These are phyloP conservation scores for Villa cingulata DNA, from an alignment of 2,888 invertebrate species.

Conservation along the genomic window DNA sequence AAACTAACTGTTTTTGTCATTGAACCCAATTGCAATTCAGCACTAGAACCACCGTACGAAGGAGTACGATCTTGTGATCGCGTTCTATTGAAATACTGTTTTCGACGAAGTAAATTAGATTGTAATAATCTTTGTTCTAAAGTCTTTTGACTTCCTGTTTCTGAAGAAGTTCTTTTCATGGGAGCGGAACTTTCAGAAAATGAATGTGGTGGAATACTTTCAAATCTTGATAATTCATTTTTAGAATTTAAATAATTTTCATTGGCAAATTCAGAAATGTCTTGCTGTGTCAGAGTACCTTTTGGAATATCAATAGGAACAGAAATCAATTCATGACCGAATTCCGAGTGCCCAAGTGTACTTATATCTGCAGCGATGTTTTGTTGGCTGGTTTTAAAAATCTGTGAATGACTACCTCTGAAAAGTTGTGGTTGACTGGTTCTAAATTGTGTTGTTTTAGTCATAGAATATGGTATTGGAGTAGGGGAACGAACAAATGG, in stretches of 20 bases:
- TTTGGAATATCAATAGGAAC: conserved; percentile 4
- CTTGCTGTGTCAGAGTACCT: neutral
- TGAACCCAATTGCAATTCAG: conserved; percentile 25
- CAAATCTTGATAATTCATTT: neutral
- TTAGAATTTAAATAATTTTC: neutral
- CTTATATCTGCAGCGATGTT: neutral
- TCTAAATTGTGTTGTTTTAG: neutral
- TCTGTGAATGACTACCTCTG: neutral
- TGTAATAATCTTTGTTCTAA: conserved; percentile 25
- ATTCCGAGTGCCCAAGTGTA: neutral
- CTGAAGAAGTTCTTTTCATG: neutral
- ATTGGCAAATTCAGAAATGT: neutral
- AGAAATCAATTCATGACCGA: conserved; percentile 2
- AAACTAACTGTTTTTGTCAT: conserved; percentile 37
- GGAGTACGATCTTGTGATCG: conserved; percentile 30
- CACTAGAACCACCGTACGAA: conserved; percentile 20
- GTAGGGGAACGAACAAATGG: neutral
- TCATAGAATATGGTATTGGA: neutral
- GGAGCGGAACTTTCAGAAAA: neutral
- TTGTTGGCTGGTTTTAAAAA: neutral
- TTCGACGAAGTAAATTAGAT: conserved; percentile 20
- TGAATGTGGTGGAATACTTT: neutral
- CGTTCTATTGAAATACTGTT: conserved; percentile 27
- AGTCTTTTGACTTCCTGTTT: conserved; percentile 17
- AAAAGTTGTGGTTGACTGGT: conserved; percentile 4